phyloP scores from a whole-genome alignment of 1,140 invertebrate genomes.

The Bilobella aurantiaca region DNA sequence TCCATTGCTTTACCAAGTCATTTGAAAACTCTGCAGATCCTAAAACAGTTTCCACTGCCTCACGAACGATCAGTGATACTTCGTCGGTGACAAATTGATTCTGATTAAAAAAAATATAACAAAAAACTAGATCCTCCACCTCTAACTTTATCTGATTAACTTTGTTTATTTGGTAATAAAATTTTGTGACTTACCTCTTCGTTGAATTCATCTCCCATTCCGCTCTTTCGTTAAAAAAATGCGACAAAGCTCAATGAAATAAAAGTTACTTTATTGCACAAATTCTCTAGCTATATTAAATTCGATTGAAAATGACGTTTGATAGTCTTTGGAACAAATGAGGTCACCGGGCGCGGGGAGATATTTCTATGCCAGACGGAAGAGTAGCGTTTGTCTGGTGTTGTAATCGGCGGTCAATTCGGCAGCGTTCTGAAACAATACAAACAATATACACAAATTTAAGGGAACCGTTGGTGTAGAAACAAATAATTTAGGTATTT shows the following conservation, averaged over 20 bases:
- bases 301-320: too few species aligned
- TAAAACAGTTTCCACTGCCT: constrained; percentile 92
- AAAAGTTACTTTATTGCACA: too few species aligned
- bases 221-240: neutral
- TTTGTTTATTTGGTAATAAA: neutral
- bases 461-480: too few species aligned
- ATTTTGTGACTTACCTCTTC: neutral
- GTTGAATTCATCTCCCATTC: neutral
- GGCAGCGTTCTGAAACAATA: too few species aligned
- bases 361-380: too few species aligned
- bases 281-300: too few species aligned
- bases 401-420: too few species aligned
- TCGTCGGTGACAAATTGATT: constrained; percentile 93
- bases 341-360: too few species aligned
- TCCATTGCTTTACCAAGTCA: constrained; percentile 95
- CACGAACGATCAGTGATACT: constrained; percentile 97
- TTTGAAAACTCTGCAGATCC: constrained; percentile 91
- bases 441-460: too few species aligned
- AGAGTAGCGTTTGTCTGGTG: too few species aligned
- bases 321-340: too few species aligned
- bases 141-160: neutral
- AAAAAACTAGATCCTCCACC: neutral
- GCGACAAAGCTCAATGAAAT: neutral
- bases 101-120: constrained; percentile 45
- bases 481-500: too few species aligned